Percentiles rank a stretch among this genome's conserved stretches.
phyloP scores from a whole-genome alignment of 2,797 vertebrate genomes.

The Paramormyrops hopkinsi region DNA sequence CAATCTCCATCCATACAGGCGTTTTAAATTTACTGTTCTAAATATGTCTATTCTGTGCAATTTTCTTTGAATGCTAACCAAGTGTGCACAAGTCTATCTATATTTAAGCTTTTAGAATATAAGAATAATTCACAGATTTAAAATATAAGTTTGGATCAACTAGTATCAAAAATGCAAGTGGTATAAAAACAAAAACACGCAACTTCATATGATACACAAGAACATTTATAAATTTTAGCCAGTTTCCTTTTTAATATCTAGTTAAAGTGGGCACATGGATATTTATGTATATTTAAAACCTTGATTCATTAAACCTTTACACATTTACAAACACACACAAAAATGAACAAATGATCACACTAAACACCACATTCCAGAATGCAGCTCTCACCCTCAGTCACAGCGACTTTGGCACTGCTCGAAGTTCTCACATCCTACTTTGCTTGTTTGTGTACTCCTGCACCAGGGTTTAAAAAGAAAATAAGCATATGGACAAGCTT shows the following conservation, averaged over 20 bases:
- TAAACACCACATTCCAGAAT: slow-evolving; percentile 18
- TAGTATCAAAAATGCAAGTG: neutral
- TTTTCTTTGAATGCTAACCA: neutral
- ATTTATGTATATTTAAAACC: slow-evolving; percentile 1
- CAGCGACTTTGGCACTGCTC: slow-evolving; percentile 19
- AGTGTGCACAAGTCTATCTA: neutral
- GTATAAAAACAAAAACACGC: neutral
- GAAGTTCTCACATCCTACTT: neutral
- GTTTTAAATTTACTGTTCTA: neutral
- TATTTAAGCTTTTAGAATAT: neutral
- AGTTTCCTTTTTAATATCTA: slow-evolving; percentile 18
- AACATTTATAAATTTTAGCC: neutral
- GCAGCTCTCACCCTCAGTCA: neutral
- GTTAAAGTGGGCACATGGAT: slow-evolving; percentile 27
- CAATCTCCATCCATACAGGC: neutral
- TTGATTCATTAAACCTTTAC: slow-evolving; percentile 25
- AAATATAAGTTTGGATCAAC: neutral
- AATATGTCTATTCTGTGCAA: neutral
- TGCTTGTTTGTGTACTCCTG: neutral
- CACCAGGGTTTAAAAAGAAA: neutral
- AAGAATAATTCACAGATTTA: neutral
- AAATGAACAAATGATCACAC: neutral
- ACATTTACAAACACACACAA: slow-evolving; percentile 26
- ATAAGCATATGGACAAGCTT: neutral
- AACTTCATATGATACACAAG: neutral